Percentiles rank a stretch among this genome's conserved stretches.
These are phyloP conservation scores for Orestias chungarensis DNA, from an alignment of 2,797 vertebrate genomes.

Conservation along the genomic window DNA sequence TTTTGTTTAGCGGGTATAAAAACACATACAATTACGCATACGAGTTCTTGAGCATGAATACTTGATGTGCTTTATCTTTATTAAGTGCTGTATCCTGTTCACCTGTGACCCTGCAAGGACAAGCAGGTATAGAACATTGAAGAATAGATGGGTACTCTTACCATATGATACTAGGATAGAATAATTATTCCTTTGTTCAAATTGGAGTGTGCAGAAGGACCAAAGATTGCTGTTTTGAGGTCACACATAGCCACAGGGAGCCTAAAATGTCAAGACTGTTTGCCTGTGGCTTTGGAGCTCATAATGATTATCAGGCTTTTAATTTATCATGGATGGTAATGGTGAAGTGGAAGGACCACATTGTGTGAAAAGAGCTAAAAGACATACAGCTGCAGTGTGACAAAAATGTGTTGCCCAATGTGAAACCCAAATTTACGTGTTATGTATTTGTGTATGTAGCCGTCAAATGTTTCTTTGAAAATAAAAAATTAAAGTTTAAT, in stretches of 20 bases:
- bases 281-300: slow-evolving; percentile 51
- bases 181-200: slow-evolving; percentile 4
- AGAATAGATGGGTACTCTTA: not conserved
- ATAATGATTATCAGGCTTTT: slow-evolving; percentile 44
- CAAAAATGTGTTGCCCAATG: not conserved
- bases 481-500: too few relatives aligned
- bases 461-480: too few relatives aligned
- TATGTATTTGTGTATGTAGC: too few relatives aligned
- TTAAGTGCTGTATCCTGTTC: too few relatives aligned
- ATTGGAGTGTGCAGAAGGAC: not conserved
- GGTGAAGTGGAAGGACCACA: slow-evolving; percentile 22
- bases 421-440: slow-evolving; percentile 2
- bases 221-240: slow-evolving; percentile 34
- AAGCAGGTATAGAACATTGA: not conserved
- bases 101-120: not conserved
- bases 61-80: slow-evolving; percentile 44
- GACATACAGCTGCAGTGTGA: slow-evolving; percentile 18
- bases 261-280: slow-evolving; percentile 67
- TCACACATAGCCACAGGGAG: slow-evolving; percentile 59
- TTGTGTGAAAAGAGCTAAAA: slow-evolving; percentile 21
- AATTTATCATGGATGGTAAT: slow-evolving; percentile 62
- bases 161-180: slow-evolving; percentile 5
- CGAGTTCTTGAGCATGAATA: slow-evolving; percentile 52
- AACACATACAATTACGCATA: slow-evolving; percentile 72
- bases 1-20: slow-evolving; percentile 55